phyloP scores from a whole-genome alignment of 1,140 invertebrate genomes.

The Pteromalus puparum region DNA sequence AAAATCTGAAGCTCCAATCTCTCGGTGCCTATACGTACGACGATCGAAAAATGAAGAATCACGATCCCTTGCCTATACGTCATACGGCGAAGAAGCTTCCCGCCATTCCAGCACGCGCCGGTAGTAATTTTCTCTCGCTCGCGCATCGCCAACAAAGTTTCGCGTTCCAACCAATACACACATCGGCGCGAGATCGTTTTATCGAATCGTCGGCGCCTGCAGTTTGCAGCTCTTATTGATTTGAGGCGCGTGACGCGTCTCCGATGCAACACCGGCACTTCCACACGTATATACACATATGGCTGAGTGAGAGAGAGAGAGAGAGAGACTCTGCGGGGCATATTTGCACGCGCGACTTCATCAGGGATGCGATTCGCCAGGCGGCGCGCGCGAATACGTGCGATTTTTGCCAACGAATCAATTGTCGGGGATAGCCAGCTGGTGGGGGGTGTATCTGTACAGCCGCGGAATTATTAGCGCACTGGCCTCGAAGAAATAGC shows the following conservation, averaged over 20 bases:
- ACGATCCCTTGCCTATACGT: neutral
- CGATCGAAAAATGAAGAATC: neutral
- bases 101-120: neutral
- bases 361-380: conserved; percentile 44
- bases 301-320: no score
- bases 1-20: neutral
- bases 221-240: conserved; percentile 34
- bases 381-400: conserved; percentile 36
- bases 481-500: conserved; percentile 38
- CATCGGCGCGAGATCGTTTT: neutral
- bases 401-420: conserved; percentile 52
- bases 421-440: conserved; percentile 8
- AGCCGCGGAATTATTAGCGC: conserved; percentile 41
- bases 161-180: neutral
- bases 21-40: no score
- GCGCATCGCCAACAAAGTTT: conserved; percentile 24
- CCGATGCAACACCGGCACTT: neutral
- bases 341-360: conserved; percentile 48
- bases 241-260: conserved; percentile 18
- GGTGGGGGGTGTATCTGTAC: neutral
- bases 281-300: neutral
- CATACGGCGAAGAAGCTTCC: neutral
- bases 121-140: neutral
- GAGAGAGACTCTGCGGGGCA: neutral
- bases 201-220: conserved; percentile 26